These are phyloP conservation scores for Campylorhamphus procurvoides DNA, from an alignment of 2,113 vertebrate species.

Conservation along the genomic window DNA sequence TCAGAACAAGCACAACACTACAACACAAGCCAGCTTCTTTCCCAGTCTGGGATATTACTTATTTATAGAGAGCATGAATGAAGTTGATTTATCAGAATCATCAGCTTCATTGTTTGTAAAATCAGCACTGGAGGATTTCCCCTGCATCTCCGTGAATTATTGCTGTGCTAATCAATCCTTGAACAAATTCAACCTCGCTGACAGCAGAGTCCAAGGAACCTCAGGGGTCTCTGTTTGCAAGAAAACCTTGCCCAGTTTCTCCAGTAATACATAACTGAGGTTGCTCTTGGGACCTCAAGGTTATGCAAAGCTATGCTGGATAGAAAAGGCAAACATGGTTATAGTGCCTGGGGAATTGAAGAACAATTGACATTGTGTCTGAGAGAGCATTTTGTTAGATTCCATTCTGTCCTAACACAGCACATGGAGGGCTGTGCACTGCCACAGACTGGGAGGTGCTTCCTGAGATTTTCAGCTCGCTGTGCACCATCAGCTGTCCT, in stretches of 20 bases:
- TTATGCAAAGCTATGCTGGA: not conserved
- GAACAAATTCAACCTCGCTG: not conserved
- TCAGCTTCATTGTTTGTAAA: slow-evolving; percentile 29
- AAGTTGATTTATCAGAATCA: slow-evolving; percentile 15
- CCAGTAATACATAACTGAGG: not conserved
- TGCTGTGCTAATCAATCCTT: slow-evolving; percentile 5
- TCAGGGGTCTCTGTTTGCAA: not conserved
- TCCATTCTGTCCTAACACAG: not conserved
- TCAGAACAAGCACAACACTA: not conserved
- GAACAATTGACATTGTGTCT: not conserved
- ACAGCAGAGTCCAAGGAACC: not conserved
- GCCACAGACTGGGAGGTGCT: not conserved
- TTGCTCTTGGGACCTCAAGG: not conserved
- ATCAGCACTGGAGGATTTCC: slow-evolving; percentile 17
- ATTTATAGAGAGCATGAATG: slow-evolving; percentile 47
- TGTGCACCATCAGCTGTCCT: not conserved
- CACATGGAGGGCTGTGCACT: not conserved
- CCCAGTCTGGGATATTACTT: slow-evolving; percentile 2
- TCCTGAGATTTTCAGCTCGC: not conserved
- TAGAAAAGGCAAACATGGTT: not conserved
- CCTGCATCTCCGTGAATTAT: not conserved
- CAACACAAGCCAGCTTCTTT: slow-evolving; percentile 22
- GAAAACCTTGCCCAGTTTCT: not conserved
- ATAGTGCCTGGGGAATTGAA: not conserved
- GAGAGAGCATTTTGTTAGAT: not conserved